phyloP scores from a whole-genome alignment of 2,113 vertebrate genomes.

The Neotoma lepida region DNA sequence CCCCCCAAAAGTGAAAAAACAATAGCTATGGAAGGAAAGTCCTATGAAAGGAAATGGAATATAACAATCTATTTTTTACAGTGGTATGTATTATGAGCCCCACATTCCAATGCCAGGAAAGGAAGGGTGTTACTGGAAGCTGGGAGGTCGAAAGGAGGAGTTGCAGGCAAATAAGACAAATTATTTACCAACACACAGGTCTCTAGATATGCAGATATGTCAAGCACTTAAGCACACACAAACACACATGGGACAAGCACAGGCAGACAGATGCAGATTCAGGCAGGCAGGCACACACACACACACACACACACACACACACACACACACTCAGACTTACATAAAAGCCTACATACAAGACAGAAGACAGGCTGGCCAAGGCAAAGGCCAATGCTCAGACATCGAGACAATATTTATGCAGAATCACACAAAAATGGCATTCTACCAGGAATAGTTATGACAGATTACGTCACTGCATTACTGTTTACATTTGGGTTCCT shows the following conservation, averaged over 20 bases:
- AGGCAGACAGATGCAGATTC: background rate
- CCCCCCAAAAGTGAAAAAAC: too few relatives aligned
- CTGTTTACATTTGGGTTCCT: background rate
- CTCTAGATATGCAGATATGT: background rate
- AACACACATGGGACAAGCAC: background rate
- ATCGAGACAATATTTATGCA: background rate
- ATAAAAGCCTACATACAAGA: background rate
- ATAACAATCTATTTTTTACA: background rate
- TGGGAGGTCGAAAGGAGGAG: background rate
- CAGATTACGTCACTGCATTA: background rate
- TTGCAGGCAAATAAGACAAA: background rate
- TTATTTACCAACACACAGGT: background rate
- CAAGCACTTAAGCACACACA: background rate
- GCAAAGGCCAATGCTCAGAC: background rate
- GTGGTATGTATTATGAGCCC: background rate
- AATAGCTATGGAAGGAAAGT: background rate
- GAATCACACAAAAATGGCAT: background rate
- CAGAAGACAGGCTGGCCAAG: background rate
- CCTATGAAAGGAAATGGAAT: background rate
- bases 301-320: background rate
- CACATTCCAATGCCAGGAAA: background rate
- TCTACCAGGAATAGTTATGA: background rate
- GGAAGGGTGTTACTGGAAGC: background rate
- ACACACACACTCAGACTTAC: background rate
- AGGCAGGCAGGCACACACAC: background rate